Percentiles rank a stretch among this genome's conserved stretches.
Evolutionary conservation across 2,797 vertebrate genomes (phyloP).

Genomic region (Gallinago nigripennis): DNA sequence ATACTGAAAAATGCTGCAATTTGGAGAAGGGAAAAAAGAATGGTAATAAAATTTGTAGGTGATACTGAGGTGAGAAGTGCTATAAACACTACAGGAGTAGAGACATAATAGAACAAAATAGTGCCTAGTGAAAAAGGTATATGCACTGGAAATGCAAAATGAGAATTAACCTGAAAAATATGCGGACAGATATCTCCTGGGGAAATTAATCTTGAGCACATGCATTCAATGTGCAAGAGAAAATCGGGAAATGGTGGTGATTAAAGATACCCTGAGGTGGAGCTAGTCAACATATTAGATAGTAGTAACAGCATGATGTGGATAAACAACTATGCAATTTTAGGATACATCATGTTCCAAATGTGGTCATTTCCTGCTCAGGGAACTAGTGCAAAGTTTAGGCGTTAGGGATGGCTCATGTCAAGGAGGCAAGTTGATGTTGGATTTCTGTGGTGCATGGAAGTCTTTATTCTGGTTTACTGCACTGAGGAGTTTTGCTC

Average conservation of each 20-base stretch:
- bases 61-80: slow-evolving; percentile 4
- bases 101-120: slow-evolving; percentile 3
- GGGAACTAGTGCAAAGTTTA: not conserved
- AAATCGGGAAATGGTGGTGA: slow-evolving; percentile 16
- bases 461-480: not conserved
- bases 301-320: not conserved
- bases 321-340: not conserved
- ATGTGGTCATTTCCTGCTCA: not conserved
- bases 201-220: not conserved
- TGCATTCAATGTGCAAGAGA: not conserved
- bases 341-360: not conserved
- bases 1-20: not conserved
- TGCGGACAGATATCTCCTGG: not conserved
- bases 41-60: slow-evolving; percentile 3
- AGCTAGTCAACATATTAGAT: not conserved
- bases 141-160: slow-evolving; percentile 38
- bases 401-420: not conserved
- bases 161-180: not conserved
- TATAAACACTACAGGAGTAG: slow-evolving; percentile 1
- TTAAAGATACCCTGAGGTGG: slow-evolving; percentile 29
- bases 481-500: not conserved
- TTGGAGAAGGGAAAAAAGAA: not conserved
- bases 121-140: not conserved
- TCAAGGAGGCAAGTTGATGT: not conserved
- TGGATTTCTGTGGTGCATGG: not conserved